phyloP scores from a whole-genome alignment of 2,113 vertebrate species.

The Ascaphus truei region DNA sequence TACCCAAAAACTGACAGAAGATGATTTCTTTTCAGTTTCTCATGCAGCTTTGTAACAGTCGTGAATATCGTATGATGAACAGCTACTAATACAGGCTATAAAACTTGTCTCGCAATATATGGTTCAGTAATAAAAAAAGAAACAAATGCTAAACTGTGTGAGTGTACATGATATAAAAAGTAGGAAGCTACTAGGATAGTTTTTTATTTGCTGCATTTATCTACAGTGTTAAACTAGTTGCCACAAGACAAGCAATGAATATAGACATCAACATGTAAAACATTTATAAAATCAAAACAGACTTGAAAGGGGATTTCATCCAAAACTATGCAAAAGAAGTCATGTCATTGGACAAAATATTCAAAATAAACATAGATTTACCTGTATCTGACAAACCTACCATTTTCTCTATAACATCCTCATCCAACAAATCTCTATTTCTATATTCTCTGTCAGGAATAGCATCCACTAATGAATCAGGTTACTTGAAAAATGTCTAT shows the following conservation, averaged over 20 bases:
- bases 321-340: not conserved
- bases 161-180: not conserved
- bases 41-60: not conserved
- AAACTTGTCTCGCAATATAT: not conserved
- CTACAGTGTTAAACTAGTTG: not conserved
- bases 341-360: not conserved
- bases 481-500: no score
- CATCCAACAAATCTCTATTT: no score
- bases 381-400: no score
- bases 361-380: no score
- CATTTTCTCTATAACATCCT: no score
- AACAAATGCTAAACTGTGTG: not conserved
- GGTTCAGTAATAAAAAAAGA: not conserved
- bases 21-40: not conserved
- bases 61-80: not conserved
- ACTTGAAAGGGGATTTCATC: not conserved
- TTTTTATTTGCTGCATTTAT: not conserved
- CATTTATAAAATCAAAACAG: not conserved
- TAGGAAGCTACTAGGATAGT: not conserved
- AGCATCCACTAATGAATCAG: no score
- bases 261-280: not conserved
- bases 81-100: not conserved
- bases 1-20: not conserved
- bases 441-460: no score
- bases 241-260: not conserved